Percentiles rank a stretch among this genome's conserved stretches.
Conservation (phyloP, 2,888 invertebrate genomes). For the Oscheius sp. region DNA sequence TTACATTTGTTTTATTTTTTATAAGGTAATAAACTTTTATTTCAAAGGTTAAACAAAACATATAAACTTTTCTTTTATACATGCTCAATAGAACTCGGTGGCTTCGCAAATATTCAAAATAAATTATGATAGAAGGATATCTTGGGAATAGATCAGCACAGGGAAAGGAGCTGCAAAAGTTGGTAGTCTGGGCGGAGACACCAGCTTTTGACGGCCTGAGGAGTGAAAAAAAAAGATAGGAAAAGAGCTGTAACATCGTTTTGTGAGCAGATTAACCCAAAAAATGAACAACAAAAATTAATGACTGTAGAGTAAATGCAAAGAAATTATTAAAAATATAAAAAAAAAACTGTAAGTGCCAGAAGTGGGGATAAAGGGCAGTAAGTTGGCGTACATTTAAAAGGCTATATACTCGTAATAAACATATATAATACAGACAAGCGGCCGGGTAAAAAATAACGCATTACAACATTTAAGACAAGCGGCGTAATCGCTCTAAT, state of each 20-base stretch:
- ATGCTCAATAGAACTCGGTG: slow-evolving; percentile 18
- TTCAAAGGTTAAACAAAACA: background rate
- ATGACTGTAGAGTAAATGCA: background rate
- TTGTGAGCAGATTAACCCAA: slow-evolving; percentile 13
- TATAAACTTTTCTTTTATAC: slow-evolving; percentile 10
- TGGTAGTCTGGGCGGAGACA: slow-evolving; percentile 23
- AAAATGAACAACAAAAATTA: background rate
- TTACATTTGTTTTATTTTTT: background rate
- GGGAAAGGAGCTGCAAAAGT: background rate
- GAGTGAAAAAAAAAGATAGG: background rate
- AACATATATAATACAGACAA: slow-evolving; percentile 39
- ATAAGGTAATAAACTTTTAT: background rate
- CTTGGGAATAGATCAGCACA: slow-evolving; percentile 26
- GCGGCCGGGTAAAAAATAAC: slow-evolving; percentile 5
- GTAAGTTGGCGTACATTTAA: background rate
- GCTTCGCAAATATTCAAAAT: slow-evolving; percentile 5
- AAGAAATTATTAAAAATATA: background rate
- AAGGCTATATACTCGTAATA: slow-evolving; percentile 34
- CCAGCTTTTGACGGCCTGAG: background rate
- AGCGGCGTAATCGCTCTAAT: too few species aligned
- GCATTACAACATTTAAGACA: background rate
- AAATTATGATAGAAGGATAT: slow-evolving; percentile 23
- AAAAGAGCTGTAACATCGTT: background rate
- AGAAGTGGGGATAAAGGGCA: background rate
- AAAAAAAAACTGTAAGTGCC: slow-evolving; percentile 2